phyloP scores from a whole-genome alignment of 2,113 vertebrate species.

The Panthera uncia region DNA sequence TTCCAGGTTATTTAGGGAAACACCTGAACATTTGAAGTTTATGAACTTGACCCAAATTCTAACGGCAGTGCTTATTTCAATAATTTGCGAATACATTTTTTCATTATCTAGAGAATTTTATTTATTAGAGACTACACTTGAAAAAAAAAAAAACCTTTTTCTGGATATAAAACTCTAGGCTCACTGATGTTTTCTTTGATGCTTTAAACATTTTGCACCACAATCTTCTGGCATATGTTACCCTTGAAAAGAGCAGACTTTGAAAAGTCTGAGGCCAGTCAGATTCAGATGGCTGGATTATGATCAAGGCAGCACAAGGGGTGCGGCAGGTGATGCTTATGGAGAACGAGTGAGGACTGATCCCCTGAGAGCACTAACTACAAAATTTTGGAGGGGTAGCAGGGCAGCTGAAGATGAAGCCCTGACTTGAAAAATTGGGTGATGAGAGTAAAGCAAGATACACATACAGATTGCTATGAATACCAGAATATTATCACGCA shows the following conservation, averaged over 20 bases:
- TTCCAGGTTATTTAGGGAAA: neutral
- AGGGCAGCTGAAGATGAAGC: neutral
- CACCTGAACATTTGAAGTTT: neutral
- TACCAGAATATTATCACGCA: neutral
- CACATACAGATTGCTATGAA: neutral
- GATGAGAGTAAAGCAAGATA: neutral
- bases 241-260: neutral
- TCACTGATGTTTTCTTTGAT: neutral
- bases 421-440: neutral
- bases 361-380: neutral
- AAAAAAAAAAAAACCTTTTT: neutral
- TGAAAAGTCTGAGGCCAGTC: neutral
- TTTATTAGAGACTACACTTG: neutral
- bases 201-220: neutral
- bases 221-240: neutral
- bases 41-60: neutral
- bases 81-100: neutral
- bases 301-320: neutral
- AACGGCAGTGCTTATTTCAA: neutral
- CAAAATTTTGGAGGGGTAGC: rapidly evolving
- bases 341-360: too few relatives aligned
- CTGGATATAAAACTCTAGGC: neutral
- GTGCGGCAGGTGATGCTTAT: neutral
- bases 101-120: neutral
- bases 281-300: neutral